phyloP scores from a whole-genome alignment of 2,888 invertebrate genomes.

The Micropterix aruncella region DNA sequence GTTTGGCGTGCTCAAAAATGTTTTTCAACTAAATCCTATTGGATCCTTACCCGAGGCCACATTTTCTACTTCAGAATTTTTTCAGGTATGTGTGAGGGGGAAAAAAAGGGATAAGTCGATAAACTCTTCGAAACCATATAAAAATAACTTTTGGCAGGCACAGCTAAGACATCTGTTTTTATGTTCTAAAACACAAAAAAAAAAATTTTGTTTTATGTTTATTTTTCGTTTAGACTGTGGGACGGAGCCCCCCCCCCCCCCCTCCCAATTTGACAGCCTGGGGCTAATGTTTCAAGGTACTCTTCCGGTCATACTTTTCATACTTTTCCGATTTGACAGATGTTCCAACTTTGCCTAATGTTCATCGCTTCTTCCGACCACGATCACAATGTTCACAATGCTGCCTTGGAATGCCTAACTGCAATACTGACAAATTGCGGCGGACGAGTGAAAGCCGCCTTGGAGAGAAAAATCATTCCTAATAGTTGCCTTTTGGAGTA shows the following conservation, averaged over 20 bases:
- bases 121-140: no score
- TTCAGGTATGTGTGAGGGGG: constrained; percentile 28
- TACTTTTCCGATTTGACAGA: constrained; percentile 40
- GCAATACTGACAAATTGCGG: constrained; percentile 41
- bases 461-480: constrained; percentile 34
- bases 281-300: constrained; percentile 1
- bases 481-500: constrained; percentile 22
- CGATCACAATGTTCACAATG: constrained; percentile 82
- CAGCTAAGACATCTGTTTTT: no score
- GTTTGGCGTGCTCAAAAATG: constrained; percentile 42
- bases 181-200: no score
- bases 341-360: constrained; percentile 63
- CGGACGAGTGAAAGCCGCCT: constrained; percentile 29
- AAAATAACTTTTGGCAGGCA: no score
- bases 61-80: constrained; percentile 28
- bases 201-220: no score
- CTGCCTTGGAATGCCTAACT: constrained; percentile 66
- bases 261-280: not conserved
- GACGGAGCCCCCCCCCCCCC: no score
- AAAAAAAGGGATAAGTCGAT: no score
- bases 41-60: constrained; percentile 25
- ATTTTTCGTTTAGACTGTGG: no score
- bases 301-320: constrained; percentile 3
- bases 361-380: constrained; percentile 45
- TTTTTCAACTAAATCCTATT: constrained; percentile 31